Evolutionary conservation across 1,140 invertebrate genomes (phyloP), one percentile per base, ranked within the genome.

Genomic region (Armadillidium nasatum): DNA sequence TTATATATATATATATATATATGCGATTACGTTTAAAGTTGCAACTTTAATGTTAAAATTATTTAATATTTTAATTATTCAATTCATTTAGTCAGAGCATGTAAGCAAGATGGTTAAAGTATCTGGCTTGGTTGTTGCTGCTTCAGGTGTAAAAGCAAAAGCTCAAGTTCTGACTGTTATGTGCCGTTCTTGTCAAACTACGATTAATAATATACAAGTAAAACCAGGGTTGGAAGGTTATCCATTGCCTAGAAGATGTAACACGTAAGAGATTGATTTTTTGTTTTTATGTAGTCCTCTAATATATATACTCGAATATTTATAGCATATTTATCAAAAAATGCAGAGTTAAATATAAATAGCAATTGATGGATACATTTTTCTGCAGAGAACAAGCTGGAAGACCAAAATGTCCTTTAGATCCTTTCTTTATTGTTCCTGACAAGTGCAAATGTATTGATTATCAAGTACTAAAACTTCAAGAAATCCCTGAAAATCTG

Each of bases 361-460:
- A 76, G 68, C 71, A 82, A 71, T 3, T 33, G 33, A 33, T 33
- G 6, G 33, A 33, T 33, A 33, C 1, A 76, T 85, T 81, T 85
- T 78, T 44, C 76, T 83, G 45, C 84, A 94, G 93, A 13, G 87
- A 96, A 84, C 94, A 96, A 87, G 91, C 93, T 78, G 94, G 93
- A 75, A 86, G 91, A 71, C 89, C 91, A 9, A 94, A 95, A 82
- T 99, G 98, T 85, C 97, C 97, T 2, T 83, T 99, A 23, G 98
- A 99, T 87, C 98, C 98, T 6, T 99, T 94, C 84, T 97, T 97
- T 83, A 98, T 99, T 78, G 91, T 91, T 45, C 96, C 97, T 33
- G 98, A 99, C 83, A 98, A 97, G 85, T 99, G 97, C 84, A 89
- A 91, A 80, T 99, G 97, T 85, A 93, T 98, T 6, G 97, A 99